A percentile compares a stretch with the other conserved stretches of the same genome.
phyloP scores from a whole-genome alignment of 1,140 invertebrate species.

The Papilio xuthus region DNA sequence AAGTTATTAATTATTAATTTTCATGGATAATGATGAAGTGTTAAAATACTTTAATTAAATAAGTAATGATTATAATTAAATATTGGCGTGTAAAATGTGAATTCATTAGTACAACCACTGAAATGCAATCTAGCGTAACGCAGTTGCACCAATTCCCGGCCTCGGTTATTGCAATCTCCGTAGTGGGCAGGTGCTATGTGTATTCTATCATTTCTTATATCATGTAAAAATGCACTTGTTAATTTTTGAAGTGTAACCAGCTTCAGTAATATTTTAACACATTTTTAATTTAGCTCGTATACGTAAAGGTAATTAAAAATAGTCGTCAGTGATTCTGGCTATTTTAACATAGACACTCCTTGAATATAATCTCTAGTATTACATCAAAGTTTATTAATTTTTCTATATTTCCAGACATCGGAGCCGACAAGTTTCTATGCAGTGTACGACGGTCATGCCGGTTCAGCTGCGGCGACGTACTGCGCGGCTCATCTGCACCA shows the following conservation, averaged over 20 bases:
- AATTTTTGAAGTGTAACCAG: not conserved
- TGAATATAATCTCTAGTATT: not conserved
- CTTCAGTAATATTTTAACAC: not conserved
- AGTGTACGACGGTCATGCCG: constrained; percentile 98
- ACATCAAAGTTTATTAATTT: not conserved
- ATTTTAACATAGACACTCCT: too few species aligned
- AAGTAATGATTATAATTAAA: not conserved
- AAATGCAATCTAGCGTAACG: constrained; percentile 25
- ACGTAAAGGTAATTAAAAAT: too few species aligned
- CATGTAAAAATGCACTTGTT: not conserved
- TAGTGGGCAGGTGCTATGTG: not conserved
- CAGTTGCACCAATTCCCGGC: constrained; percentile 21
- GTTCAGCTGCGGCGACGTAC: constrained; percentile 93
- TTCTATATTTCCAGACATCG: constrained; percentile 63
- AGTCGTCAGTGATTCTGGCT: too few species aligned
- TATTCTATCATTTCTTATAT: not conserved
- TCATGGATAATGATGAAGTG: too few species aligned
- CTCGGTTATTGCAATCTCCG: constrained; percentile 7
- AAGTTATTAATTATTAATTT: too few species aligned
- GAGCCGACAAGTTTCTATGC: constrained; percentile 90
- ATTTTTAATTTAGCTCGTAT: not conserved
- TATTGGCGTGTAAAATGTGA: not conserved
- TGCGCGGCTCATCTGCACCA: constrained; percentile 93
- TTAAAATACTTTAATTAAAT: not conserved
- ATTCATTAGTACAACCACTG: not conserved